Percentiles rank a stretch among this genome's conserved stretches.
Conservation (phyloP, 2,797 vertebrate genomes). For the Onychomys arenicola region DNA sequence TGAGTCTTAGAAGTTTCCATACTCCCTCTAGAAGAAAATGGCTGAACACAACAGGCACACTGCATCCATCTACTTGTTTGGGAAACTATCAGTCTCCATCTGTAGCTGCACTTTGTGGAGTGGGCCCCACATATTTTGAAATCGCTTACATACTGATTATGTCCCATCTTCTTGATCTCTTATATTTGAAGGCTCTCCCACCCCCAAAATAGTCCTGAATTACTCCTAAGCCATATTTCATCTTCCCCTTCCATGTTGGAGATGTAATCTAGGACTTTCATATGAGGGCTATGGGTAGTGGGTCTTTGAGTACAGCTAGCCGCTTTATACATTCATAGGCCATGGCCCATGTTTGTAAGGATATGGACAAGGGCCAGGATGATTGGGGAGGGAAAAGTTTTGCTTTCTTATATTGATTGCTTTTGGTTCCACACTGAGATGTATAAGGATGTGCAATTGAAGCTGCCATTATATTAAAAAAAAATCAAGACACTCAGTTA, state of each 20-base stretch:
- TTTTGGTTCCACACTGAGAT: conserved; percentile 78
- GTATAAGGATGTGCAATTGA: conserved; percentile 83
- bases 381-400: conserved; percentile 52
- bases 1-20: neutral
- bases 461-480: conserved; percentile 78
- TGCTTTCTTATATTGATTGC: conserved; percentile 67
- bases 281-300: neutral
- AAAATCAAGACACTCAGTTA: conserved; percentile 84
- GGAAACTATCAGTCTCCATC: neutral
- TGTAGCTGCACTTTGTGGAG: neutral
- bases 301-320: neutral
- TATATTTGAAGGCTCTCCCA: neutral
- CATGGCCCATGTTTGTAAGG: neutral
- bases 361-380: neutral
- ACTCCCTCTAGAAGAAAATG: neutral
- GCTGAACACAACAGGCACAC: no score
- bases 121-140: neutral
- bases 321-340: neutral
- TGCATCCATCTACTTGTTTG: neutral
- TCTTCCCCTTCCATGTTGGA: neutral
- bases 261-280: neutral
- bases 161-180: conserved; percentile 10
- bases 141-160: neutral
- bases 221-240: neutral
- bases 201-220: neutral